Evolutionary conservation across 2,113 vertebrate genomes (phyloP).

Genomic region (Nymphicus hollandicus): DNA sequence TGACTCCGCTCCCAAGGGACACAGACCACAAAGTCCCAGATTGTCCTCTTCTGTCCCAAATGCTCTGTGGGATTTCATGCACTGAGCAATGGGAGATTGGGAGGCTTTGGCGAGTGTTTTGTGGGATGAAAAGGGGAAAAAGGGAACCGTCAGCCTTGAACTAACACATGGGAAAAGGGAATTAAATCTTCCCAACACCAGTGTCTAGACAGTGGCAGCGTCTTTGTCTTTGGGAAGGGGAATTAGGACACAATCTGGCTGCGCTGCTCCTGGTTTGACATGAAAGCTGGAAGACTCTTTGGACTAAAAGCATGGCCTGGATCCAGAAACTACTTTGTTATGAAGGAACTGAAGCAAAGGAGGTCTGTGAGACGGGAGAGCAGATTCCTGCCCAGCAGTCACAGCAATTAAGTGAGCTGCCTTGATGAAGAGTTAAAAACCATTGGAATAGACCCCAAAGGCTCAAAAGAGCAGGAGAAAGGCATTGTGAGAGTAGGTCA

Average conservation of each 20-base stretch:
- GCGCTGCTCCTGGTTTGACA: neutral
- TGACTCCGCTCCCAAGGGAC: neutral
- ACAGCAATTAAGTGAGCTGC: slow-evolving; percentile 2
- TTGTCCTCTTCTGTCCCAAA: neutral
- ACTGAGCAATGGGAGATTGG: accelerated
- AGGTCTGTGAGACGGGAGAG: neutral
- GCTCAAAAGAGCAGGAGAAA: slow-evolving; percentile 25
- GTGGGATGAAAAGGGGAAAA: neutral
- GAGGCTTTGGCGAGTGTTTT: neutral
- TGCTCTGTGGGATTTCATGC: neutral
- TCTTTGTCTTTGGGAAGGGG: slow-evolving; percentile 21
- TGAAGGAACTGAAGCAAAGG: slow-evolving; percentile 1
- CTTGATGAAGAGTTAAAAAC: neutral
- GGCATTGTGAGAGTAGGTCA: slow-evolving; percentile 33
- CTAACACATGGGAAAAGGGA: neutral
- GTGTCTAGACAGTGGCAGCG: slow-evolving; percentile 3
- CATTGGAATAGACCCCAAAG: neutral
- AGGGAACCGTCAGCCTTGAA: neutral
- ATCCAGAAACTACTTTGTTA: slow-evolving; percentile 19
- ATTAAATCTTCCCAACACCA: neutral
- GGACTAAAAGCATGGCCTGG: slow-evolving; percentile 16
- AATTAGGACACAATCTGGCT: slow-evolving; percentile 28
- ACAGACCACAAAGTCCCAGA: neutral
- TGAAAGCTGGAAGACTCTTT: slow-evolving; percentile 2
- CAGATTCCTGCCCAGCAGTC: slow-evolving; percentile 19